Conservation (phyloP, 2,888 invertebrate species). For the Cybosia mesomella region DNA sequence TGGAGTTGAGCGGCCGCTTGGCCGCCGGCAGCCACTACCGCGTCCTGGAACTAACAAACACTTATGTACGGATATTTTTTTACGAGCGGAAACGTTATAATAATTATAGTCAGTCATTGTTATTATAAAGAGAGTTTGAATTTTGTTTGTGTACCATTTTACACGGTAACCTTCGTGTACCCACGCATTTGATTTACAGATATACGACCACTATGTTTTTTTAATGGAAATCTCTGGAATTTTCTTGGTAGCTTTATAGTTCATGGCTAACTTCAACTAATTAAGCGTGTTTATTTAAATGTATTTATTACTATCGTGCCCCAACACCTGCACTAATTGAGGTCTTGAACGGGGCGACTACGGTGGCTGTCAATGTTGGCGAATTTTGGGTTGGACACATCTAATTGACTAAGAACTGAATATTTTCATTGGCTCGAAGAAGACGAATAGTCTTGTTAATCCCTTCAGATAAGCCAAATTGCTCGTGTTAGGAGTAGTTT, state of each 20-base stretch:
- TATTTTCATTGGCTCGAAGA: no score
- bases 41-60: constrained; percentile 83
- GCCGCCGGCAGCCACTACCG: constrained; percentile 87
- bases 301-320: no score
- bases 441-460: not conserved
- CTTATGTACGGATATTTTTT: constrained; percentile 24
- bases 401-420: no score
- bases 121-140: not conserved
- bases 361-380: no score
- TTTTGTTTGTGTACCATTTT: not conserved
- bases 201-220: not conserved
- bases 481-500: not conserved
- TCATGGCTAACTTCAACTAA: not conserved
- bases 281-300: no score
- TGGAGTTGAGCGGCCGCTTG: constrained; percentile 84
- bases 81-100: not conserved
- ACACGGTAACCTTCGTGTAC: not conserved
- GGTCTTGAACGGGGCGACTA: no score
- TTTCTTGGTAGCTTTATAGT: not conserved
- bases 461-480: not conserved
- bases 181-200: not conserved
- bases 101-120: not conserved
- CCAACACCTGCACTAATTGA: no score
- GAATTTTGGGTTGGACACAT: no score
- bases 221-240: no score